Percentiles rank a stretch among this genome's conserved stretches.
Conservation (phyloP, 92 coral and sea anemone species). For the Porites rus region DNA sequence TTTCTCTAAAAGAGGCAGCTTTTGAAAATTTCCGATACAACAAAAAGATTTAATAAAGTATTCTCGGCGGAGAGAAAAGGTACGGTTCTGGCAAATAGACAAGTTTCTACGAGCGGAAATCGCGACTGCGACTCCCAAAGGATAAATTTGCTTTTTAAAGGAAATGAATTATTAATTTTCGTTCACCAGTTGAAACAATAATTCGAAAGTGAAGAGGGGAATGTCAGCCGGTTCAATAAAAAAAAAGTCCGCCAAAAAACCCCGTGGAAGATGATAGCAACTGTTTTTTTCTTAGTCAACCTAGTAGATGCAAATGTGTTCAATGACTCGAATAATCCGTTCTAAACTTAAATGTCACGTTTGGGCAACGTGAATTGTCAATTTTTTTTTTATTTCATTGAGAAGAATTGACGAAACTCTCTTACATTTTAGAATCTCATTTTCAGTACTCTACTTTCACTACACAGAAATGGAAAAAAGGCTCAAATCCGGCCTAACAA, state of each 20-base stretch:
- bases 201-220: conserved; percentile 15
- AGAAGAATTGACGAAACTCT: background rate
- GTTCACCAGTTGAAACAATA: conserved; percentile 50
- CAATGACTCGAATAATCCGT: background rate
- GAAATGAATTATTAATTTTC: conserved; percentile 61
- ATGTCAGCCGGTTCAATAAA: conserved; percentile 24
- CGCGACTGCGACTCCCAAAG: background rate
- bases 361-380: background rate
- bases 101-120: conserved; percentile 1
- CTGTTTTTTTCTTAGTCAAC: background rate
- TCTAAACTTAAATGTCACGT: background rate
- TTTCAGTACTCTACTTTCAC: background rate
- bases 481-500: background rate
- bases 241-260: conserved; percentile 12
- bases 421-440: background rate
- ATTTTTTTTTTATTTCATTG: background rate
- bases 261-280: background rate
- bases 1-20: conserved; percentile 4
- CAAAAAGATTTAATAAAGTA: conserved; percentile 36
- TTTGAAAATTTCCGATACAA: conserved; percentile 6
- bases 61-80: conserved; percentile 30
- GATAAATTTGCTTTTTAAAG: background rate
- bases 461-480: background rate
- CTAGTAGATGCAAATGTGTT: background rate
- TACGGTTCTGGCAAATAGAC: conserved; percentile 16